These are phyloP conservation scores for Leucophenga montana DNA, from an alignment of 2,888 invertebrate species.

Conservation along the genomic window DNA sequence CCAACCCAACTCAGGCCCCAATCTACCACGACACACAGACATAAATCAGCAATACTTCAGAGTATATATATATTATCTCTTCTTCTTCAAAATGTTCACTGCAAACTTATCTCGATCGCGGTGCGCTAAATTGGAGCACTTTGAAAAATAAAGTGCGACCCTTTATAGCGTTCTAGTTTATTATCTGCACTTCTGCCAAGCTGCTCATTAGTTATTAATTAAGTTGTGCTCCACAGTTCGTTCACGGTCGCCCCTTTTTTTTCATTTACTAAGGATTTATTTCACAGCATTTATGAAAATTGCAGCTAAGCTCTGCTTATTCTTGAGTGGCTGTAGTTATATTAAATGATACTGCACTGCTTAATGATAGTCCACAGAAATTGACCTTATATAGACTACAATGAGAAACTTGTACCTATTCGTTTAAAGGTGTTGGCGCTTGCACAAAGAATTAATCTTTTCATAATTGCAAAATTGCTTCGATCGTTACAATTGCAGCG, in stretches of 20 bases:
- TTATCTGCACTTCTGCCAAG: conserved; percentile 39
- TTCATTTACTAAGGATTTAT: conserved; percentile 48
- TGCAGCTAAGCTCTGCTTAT: conserved; percentile 48
- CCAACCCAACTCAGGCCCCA: not conserved
- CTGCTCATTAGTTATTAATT: conserved; percentile 67
- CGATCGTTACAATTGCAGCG: conserved; percentile 31
- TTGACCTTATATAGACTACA: conserved; percentile 51
- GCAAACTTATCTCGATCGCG: not conserved
- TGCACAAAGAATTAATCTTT: conserved; percentile 63
- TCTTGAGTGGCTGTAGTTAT: conserved; percentile 57
- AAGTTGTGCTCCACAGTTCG: conserved; percentile 52
- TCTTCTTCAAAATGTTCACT: not conserved
- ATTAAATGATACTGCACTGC: conserved; percentile 64
- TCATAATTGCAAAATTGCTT: conserved; percentile 69
- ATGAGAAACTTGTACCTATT: conserved; percentile 49
- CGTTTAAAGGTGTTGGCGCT: conserved; percentile 3
- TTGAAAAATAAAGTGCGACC: too few relatives aligned
- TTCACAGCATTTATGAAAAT: conserved; percentile 63
- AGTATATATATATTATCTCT: too few relatives aligned
- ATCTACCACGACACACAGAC: too few relatives aligned
- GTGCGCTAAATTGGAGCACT: too few relatives aligned
- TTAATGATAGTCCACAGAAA: conserved; percentile 57
- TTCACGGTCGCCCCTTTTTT: not conserved
- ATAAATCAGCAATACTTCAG: too few relatives aligned
- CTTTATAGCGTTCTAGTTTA: too few relatives aligned